phyloP scores from a whole-genome alignment of 2,113 vertebrate species.

The Zosterops japonicus region DNA sequence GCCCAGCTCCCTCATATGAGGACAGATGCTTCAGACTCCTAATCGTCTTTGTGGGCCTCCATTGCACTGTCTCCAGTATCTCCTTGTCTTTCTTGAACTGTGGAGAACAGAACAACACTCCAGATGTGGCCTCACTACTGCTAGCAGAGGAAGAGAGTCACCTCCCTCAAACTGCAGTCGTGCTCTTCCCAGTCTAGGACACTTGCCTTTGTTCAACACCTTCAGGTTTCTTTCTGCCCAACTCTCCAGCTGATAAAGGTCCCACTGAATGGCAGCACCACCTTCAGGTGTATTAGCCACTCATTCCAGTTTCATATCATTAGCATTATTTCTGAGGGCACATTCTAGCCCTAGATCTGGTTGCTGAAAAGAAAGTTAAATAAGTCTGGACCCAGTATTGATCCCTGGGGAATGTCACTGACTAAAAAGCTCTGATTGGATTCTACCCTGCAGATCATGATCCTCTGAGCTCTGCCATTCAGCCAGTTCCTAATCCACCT shows the following conservation, averaged over 20 bases:
- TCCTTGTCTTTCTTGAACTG: neutral
- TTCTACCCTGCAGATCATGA: neutral
- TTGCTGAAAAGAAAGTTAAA: neutral
- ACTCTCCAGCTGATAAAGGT: neutral
- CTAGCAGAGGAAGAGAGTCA: neutral
- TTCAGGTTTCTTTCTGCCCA: neutral
- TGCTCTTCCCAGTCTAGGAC: accelerated
- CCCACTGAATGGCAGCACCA: neutral
- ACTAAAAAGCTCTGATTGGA: neutral
- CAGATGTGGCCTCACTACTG: neutral
- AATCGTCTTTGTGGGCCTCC: neutral
- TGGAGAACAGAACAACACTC: neutral
- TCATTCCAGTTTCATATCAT: accelerated
- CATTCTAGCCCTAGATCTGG: neutral
- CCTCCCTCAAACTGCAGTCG: neutral
- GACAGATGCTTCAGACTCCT: neutral
- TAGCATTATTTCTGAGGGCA: neutral
- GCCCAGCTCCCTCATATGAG: neutral
- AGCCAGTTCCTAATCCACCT: neutral
- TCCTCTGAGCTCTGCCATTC: neutral
- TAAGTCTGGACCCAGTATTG: neutral
- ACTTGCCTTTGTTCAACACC: neutral
- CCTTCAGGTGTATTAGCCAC: neutral
- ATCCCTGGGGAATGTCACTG: neutral
- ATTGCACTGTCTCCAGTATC: neutral